phyloP scores from a whole-genome alignment of 2,113 vertebrate genomes.

The Gymnarchus niloticus region DNA sequence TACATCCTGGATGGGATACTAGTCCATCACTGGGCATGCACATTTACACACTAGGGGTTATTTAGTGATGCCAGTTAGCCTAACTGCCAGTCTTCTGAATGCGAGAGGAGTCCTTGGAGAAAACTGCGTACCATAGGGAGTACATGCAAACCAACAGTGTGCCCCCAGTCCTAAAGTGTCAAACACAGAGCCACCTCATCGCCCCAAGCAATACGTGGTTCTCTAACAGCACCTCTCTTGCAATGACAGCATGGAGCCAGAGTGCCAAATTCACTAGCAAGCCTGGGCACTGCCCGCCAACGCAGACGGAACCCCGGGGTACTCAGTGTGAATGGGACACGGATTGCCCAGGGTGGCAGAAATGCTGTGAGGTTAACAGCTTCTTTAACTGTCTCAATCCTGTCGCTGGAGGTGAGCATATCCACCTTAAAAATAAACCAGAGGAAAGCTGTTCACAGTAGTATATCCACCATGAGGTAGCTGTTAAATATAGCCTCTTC shows the following conservation, averaged over 20 bases:
- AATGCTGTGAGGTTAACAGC: slow-evolving; percentile 70
- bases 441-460: not conserved
- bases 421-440: not conserved
- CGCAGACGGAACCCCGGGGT: slow-evolving; percentile 24
- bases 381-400: slow-evolving; percentile 47
- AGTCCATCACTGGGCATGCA: not conserved
- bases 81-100: not conserved
- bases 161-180: not conserved
- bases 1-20: no score
- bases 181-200: not conserved
- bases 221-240: not conserved
- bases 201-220: not conserved
- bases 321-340: slow-evolving; percentile 63
- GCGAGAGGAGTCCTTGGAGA: not conserved
- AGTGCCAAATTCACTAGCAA: slow-evolving; percentile 65
- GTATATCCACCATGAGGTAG: not conserved
- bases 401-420: slow-evolving; percentile 47
- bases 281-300: slow-evolving; percentile 71
- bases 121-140: not conserved
- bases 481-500: not conserved
- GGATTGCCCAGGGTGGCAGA: slow-evolving; percentile 79
- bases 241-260: slow-evolving; percentile 61
- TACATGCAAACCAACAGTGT: not conserved
- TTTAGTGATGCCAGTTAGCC: not conserved
- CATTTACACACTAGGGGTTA: no score